Evolutionary conservation across 2,888 invertebrate species (phyloP).

Genomic region (Camptogramma bilineatum): DNA sequence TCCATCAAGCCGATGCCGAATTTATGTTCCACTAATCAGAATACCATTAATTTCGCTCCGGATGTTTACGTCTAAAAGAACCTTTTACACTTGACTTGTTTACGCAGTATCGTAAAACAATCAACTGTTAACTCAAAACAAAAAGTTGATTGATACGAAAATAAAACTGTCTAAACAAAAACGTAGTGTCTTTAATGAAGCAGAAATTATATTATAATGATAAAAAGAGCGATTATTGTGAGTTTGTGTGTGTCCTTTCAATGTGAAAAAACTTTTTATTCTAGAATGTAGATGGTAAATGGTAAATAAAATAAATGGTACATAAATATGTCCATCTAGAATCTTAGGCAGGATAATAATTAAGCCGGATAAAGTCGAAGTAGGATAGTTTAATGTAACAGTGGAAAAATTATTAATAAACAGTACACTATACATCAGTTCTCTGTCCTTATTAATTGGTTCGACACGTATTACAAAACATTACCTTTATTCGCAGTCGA

Average conservation of each 20-base stretch:
- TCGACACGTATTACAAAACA: too few relatives aligned
- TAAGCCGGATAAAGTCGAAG: too few relatives aligned
- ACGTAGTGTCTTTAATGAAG: neutral
- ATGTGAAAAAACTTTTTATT: too few relatives aligned
- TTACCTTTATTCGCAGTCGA: too few relatives aligned
- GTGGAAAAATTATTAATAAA: too few relatives aligned
- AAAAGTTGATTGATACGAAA: constrained; percentile 7
- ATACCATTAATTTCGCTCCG: constrained; percentile 54
- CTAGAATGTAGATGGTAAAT: too few relatives aligned
- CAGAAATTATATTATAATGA: neutral
- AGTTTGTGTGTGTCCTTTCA: neutral
- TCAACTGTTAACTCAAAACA: constrained; percentile 2
- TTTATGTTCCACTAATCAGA: constrained; percentile 69
- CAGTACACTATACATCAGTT: neutral
- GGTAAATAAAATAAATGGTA: too few relatives aligned
- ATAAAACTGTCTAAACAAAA: constrained; percentile 4
- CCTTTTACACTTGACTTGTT: constrained; percentile 26
- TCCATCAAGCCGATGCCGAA: constrained; percentile 55
- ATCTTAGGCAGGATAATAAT: too few relatives aligned
- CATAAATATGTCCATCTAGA: too few relatives aligned
- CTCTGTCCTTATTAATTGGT: too few relatives aligned
- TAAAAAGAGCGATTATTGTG: neutral
- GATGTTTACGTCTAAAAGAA: constrained; percentile 27
- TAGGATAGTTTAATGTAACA: too few relatives aligned
- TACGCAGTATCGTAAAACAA: constrained; percentile 1